Base-by-base conservation (phyloP, 2,888 invertebrate species). In the Hybos culiciformis region DNA sequence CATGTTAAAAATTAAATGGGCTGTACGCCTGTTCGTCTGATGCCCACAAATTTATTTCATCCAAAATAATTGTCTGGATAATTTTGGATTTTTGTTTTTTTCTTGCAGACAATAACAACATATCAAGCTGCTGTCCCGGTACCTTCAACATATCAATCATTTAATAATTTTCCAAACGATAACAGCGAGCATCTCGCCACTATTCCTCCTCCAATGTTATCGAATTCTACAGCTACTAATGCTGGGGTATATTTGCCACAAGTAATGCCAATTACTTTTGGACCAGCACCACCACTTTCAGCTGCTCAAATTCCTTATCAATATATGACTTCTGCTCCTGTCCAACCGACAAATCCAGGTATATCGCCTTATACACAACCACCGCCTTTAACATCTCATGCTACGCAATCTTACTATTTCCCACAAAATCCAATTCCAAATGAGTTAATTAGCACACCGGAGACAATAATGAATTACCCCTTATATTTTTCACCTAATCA, bases 301-400 rank as follows among this genome's bases (percentile, higher is more conserved):
- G 50, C 50, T 21, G 17, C 41, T 11, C 41, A 49, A 5, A 45
- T 50, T 38, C 52, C 51, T 12, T 50, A 47, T 45, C 43, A 48
- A 4, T 52, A 50, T 41, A 41, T 51, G 12, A 29, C 29, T 37
- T 43, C 42, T 41, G 51, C 40, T 2, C 49, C 50, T n/a, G n/a
- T n/a, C 3, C 49, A 49, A 31, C 46, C 48, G 9, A 31, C 40
- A 18, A 38, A 43, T 1, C 21, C 48, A 12, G 41, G 46, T 14
- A 20, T 50, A 26, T 46, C 49, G 37, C 48, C 49, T 6, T 49
- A 50, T 19, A 40, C 46, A 15, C 48, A 49, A 29, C 40, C 42
- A 15, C 45, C 44, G 12, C 31, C 44, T 4, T 41, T 45, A n/a
- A 39, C 23, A 23, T 37, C 20, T 12, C 49, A 34, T 36, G 33